Conservation (phyloP, 2,888 invertebrate genomes). For the Drosophila pseudotakahashii region DNA sequence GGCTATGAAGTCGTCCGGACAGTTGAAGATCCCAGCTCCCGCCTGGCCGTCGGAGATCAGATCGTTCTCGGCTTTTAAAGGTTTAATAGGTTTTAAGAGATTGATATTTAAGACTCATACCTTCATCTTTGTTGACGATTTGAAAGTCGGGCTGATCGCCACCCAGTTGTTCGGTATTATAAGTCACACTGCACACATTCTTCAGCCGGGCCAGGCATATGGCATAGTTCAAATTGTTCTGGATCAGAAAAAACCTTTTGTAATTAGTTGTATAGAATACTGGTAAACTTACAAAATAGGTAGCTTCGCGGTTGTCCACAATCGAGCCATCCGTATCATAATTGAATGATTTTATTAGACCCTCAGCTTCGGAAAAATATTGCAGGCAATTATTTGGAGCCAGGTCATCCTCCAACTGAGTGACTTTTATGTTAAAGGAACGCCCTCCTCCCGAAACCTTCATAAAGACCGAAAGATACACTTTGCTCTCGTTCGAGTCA, state of each 20-base stretch:
- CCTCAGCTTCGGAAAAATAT: conserved; percentile 87
- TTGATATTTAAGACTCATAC: conserved; percentile 83
- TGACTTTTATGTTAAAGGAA: conserved; percentile 88
- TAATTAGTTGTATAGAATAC: background rate
- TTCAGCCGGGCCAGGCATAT: conserved; percentile 88
- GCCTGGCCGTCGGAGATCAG: conserved; percentile 89
- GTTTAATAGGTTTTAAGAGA: background rate
- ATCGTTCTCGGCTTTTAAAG: conserved; percentile 86
- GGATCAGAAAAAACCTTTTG: conserved; percentile 26
- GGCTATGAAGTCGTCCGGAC: conserved; percentile 90
- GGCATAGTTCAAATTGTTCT: conserved; percentile 92
- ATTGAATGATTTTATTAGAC: conserved; percentile 89
- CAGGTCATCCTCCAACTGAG: conserved; percentile 83
- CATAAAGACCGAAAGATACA: conserved; percentile 88
- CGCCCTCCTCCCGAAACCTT: conserved; percentile 85
- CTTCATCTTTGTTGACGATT: conserved; percentile 88
- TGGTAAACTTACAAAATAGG: conserved; percentile 87
- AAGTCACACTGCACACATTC: conserved; percentile 88
- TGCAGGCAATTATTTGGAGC: conserved; percentile 88
- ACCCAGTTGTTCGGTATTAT: conserved; percentile 84
- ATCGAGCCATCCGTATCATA: conserved; percentile 87
- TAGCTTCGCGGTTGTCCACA: conserved; percentile 85
- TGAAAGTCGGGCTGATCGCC: conserved; percentile 87
- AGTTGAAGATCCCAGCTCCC: conserved; percentile 90
- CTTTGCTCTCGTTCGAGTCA: conserved; percentile 86